Percentiles rank a stretch among this genome's conserved stretches.
Evolutionary conservation across 1,140 invertebrate genomes (phyloP).

Genomic region (Coptotermes formosanus): DNA sequence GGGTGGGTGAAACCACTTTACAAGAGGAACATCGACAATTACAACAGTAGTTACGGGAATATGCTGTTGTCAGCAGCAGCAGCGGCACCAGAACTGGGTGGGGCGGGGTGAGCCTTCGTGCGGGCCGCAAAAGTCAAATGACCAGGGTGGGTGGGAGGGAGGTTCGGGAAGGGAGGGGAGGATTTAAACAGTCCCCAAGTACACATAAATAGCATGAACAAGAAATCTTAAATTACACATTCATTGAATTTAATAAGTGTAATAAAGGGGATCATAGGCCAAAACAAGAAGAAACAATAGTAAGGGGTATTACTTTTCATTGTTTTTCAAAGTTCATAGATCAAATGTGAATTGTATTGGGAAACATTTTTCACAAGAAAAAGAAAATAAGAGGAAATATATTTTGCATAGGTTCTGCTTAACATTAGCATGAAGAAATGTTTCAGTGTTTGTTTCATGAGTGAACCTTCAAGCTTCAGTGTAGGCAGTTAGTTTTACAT

Average conservation of each 20-base stretch:
- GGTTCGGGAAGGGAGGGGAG: slow-evolving; percentile 33
- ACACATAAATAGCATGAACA: slow-evolving; percentile 20
- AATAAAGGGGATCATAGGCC: slow-evolving; percentile 21
- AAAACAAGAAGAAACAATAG: slow-evolving; percentile 22
- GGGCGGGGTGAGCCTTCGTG: slow-evolving; percentile 27
- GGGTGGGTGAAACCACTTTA: slow-evolving; percentile 56
- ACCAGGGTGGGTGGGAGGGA: slow-evolving; percentile 32
- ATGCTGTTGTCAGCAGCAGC: slow-evolving; percentile 20
- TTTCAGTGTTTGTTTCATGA: not conserved
- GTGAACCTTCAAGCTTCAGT: slow-evolving; percentile 21
- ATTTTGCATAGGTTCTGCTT: slow-evolving; percentile 25
- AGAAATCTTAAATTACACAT: slow-evolving; percentile 22
- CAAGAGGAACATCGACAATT: slow-evolving; percentile 3
- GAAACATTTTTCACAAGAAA: not conserved
- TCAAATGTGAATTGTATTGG: not conserved
- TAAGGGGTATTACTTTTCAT: slow-evolving; percentile 26
- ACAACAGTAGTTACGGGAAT: slow-evolving; percentile 24
- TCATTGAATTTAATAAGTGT: not conserved
- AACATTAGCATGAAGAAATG: not conserved
- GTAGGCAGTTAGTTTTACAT: slow-evolving; percentile 26
- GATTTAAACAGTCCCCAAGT: slow-evolving; percentile 15
- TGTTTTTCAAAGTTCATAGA: slow-evolving; percentile 17
- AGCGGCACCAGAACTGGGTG: slow-evolving; percentile 11
- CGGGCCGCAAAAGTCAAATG: slow-evolving; percentile 17
- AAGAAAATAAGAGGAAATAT: not conserved